Conservation (phyloP, 2,113 vertebrate species). For the Pedionomus torquatus region DNA sequence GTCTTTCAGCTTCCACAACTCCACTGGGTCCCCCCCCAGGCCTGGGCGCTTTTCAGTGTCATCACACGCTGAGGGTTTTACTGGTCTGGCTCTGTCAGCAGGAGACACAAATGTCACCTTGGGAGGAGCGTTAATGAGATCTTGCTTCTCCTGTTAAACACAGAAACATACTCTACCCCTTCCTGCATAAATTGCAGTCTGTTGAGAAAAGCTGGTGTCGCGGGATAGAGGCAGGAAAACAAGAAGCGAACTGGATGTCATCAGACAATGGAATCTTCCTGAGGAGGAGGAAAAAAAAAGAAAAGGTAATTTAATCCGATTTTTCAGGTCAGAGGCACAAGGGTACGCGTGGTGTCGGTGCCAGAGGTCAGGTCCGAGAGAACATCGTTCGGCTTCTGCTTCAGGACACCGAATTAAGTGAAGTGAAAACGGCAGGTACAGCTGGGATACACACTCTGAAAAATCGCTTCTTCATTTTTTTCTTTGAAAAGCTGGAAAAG, state of each 20-base stretch:
- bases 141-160: background rate
- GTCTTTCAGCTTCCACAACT: background rate
- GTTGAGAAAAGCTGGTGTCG: background rate
- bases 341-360: background rate
- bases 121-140: background rate
- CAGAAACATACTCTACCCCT: rapidly evolving
- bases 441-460: background rate
- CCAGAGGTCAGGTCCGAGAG: background rate
- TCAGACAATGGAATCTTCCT: background rate
- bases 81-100: background rate
- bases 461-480: background rate
- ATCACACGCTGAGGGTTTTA: rapidly evolving
- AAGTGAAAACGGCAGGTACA: background rate
- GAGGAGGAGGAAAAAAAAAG: background rate
- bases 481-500: background rate
- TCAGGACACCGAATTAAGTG: background rate
- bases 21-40: background rate
- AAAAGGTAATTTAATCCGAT: background rate
- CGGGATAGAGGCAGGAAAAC: background rate
- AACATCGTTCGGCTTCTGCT: background rate
- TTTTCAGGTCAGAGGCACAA: background rate
- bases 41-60: background rate
- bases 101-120: background rate
- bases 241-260: background rate
- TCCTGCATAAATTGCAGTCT: background rate